Evolutionary conservation across 2,113 vertebrate genomes (phyloP).

Genomic region (Chunga burmeisteri): DNA sequence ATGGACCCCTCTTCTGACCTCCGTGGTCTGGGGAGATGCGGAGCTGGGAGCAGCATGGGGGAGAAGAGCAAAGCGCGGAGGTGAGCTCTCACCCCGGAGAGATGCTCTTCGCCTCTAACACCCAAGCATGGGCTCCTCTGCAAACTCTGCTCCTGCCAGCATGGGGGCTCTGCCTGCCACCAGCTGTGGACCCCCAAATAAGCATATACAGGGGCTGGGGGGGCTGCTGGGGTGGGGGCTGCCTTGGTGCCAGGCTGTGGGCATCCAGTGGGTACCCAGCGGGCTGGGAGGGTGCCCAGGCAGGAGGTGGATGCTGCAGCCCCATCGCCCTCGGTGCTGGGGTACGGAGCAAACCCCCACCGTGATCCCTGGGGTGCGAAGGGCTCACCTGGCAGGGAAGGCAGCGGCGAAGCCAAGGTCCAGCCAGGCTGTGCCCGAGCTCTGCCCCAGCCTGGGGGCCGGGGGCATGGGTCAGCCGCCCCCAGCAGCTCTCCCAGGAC

Average conservation of each 20-base stretch:
- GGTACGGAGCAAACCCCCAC: background rate
- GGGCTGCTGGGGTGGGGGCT: background rate
- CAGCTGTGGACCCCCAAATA: background rate
- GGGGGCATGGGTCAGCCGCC: background rate
- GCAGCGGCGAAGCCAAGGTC: background rate
- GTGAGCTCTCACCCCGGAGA: background rate
- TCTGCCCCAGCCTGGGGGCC: background rate
- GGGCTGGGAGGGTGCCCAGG: background rate
- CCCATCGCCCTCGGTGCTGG: background rate
- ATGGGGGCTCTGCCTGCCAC: background rate
- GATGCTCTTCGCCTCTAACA: background rate
- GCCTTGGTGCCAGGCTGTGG: background rate
- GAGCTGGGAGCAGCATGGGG: background rate
- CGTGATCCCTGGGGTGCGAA: background rate
- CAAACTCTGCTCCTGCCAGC: background rate
- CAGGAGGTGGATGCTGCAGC: background rate
- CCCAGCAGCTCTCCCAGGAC: background rate
- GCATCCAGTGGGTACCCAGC: background rate
- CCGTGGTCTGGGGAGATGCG: fast-evolving
- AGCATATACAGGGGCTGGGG: background rate
- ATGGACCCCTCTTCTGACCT: background rate
- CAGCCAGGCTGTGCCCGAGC: background rate
- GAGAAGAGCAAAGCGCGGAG: background rate
- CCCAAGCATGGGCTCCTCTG: background rate
- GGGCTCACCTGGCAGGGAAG: background rate